A percentile compares a stretch with the other conserved stretches of the same genome.
Conservation (phyloP, 2,113 vertebrate genomes). For the Cephalopterus ornatus region DNA sequence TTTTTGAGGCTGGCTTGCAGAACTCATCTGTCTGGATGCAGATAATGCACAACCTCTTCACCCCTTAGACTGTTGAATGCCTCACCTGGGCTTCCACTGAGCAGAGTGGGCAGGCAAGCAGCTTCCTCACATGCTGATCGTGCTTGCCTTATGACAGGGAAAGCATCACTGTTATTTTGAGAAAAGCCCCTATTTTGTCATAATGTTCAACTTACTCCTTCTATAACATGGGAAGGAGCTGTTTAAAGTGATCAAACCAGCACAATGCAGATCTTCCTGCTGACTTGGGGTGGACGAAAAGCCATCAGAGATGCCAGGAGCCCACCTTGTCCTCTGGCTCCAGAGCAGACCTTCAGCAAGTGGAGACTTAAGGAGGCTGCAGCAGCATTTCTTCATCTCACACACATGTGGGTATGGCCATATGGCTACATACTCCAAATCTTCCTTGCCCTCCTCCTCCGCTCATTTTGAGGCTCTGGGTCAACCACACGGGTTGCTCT, state of each 20-base stretch:
- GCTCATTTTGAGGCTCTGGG: neutral
- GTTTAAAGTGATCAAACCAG: rapidly evolving
- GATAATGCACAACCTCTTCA: neutral
- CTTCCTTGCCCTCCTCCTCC: neutral
- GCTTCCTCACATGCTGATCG: neutral
- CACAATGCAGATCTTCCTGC: neutral
- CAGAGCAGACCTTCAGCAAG: neutral
- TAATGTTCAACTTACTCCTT: neutral
- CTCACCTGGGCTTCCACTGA: neutral
- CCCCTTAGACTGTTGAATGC: neutral
- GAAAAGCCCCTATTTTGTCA: neutral
- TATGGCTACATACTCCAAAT: neutral
- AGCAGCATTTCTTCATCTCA: neutral
- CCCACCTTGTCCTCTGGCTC: neutral
- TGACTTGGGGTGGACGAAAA: neutral
- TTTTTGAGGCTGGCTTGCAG: neutral
- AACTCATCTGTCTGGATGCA: neutral
- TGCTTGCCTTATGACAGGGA: neutral
- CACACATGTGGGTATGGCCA: rapidly evolving
- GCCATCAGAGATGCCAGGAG: neutral
- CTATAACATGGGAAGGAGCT: neutral
- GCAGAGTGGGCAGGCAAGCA: neutral
- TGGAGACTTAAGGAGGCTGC: neutral
- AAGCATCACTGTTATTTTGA: rapidly evolving
- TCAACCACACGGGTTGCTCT: neutral